phyloP scores from a whole-genome alignment of 2,888 invertebrate genomes.

The Adela reaumurella region DNA sequence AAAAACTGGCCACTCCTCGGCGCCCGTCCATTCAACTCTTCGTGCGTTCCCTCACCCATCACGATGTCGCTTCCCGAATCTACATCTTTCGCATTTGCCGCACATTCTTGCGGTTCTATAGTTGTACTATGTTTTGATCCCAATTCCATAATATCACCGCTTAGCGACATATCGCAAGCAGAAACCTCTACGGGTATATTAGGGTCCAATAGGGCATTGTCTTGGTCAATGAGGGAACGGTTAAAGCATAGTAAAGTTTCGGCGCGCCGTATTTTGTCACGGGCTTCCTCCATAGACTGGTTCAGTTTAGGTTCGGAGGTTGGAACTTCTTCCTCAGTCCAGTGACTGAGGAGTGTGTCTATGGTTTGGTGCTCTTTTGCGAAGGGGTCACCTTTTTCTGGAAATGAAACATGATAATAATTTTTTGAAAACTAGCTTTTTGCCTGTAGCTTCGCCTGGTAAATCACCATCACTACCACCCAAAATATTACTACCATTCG shows the following conservation, averaged over 20 bases:
- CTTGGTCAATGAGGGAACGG: conserved; percentile 37
- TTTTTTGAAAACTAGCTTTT: too few species aligned
- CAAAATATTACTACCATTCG: too few species aligned
- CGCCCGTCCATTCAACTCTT: conserved; percentile 23
- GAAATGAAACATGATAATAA: too few species aligned
- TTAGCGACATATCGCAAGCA: background rate
- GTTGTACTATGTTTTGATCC: background rate
- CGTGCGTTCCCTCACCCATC: too few species aligned
- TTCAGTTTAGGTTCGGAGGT: conserved; percentile 23
- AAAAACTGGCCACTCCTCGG: conserved; percentile 28
- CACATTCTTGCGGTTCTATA: too few species aligned
- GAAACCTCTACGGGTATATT: conserved; percentile 30
- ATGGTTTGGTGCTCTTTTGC: conserved; percentile 41
- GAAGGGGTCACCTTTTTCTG: conserved; percentile 42
- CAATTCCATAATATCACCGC: background rate
- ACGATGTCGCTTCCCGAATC: too few species aligned
- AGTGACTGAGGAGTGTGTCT: conserved; percentile 42
- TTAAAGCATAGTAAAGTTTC: conserved; percentile 36
- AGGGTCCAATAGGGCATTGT: conserved; percentile 35
- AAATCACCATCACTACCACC: too few species aligned
- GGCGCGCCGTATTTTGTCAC: conserved; percentile 14
- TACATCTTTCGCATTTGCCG: conserved; percentile 20
- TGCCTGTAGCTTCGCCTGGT: too few species aligned
- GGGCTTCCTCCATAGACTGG: conserved; percentile 1
- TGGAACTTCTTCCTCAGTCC: conserved; percentile 45